Base-by-base conservation (phyloP, 2,888 invertebrate genomes). In the Aspidiotus rigidus region DNA sequence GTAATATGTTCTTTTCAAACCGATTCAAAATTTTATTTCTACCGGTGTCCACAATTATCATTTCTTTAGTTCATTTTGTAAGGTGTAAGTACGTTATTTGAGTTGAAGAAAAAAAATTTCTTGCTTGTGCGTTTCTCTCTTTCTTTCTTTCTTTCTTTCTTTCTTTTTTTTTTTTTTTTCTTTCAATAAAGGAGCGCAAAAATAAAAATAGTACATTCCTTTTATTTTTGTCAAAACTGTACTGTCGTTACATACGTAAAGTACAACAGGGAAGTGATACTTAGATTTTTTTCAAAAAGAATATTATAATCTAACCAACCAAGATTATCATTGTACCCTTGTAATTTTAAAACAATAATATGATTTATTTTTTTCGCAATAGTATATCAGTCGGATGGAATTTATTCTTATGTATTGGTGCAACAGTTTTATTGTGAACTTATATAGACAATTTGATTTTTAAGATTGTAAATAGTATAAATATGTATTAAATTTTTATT, bases 401-500 rank as follows among this genome's bases (percentile, higher is more conserved):
- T 49, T 13, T 6, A 49, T 49, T 49, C 6, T 49, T 49, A 28
- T 28, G 28, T 28, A 3, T n/a, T 49, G 11, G 11, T 11, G 49
- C 49, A 49, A 49, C 49, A 3, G 10, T 39, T 59, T 7, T 59
- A 59, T 59, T 28, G 28, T 59, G 13, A 17, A 16, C 39, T 59
- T 63, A 63, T 53, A 2, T 66, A 66, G 57, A 44, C 42, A 44
- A 66, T 59, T 57, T 57, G 59, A 42, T 41, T 66, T 57, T 11
- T 66, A 66, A 66, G 66, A 7, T 28, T 66, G 66, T 66, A 66
- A 66, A 66, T 66, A 66, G 16, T 60, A 66, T 64, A 66, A 57
- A 66, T 66, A 57, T 66, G 28, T 49, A 66, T 66, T 66, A 66
- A 66, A 66, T 66, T 66, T 66, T 66, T 57, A 66, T 57, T 66